Evolutionary conservation across 2,113 vertebrate species (phyloP).

Genomic region (Dinomys branickii): DNA sequence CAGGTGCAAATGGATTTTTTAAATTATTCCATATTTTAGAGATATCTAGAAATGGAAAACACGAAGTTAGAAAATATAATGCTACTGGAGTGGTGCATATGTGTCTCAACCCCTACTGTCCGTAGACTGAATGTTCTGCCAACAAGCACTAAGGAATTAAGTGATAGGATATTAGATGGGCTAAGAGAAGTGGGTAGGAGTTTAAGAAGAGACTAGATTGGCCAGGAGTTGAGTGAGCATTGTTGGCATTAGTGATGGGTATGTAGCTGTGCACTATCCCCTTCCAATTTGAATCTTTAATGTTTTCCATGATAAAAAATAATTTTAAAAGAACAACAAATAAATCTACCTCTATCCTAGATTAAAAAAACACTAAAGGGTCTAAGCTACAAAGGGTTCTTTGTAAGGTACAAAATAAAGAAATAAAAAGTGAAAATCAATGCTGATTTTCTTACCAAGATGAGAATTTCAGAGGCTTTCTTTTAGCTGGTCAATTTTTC

Average conservation of each 20-base stretch:
- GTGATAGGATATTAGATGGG: background rate
- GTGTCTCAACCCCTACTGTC: constrained; percentile 64
- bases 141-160: constrained; percentile 36
- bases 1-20: constrained; percentile 41
- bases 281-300: background rate
- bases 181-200: background rate
- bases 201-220: background rate
- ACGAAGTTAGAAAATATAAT: constrained; percentile 80
- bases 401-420: background rate
- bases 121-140: constrained; percentile 69
- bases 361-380: background rate
- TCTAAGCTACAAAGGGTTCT: background rate
- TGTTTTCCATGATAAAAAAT: background rate
- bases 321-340: background rate
- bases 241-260: background rate
- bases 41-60: constrained; percentile 45
- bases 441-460: background rate
- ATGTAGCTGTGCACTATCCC: too few relatives aligned
- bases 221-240: background rate
- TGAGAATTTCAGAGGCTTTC: constrained; percentile 36
- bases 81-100: constrained; percentile 42
- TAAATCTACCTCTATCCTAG: background rate
- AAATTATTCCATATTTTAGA: constrained; percentile 22
- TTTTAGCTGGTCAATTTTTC: constrained; percentile 62
- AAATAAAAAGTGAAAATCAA: background rate